These are phyloP conservation scores for Heliconius aoede DNA, from an alignment of 2,888 invertebrate species.

Conservation along the genomic window DNA sequence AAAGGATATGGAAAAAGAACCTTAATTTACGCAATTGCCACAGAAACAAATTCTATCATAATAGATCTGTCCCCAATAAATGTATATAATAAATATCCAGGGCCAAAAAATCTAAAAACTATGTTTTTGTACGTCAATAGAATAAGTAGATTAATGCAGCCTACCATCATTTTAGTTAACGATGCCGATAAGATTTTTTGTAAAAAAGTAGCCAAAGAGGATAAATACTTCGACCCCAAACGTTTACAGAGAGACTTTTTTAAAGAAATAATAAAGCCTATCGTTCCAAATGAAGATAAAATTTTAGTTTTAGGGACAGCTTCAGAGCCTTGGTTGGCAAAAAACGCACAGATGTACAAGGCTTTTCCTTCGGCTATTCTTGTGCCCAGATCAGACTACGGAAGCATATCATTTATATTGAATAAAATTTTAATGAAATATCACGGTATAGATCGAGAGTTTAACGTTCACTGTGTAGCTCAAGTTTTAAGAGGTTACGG, in stretches of 20 bases:
- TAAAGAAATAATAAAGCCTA: conserved; percentile 87
- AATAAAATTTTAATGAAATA: conserved; percentile 83
- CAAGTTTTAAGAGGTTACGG: conserved; percentile 82
- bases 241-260: conserved; percentile 86
- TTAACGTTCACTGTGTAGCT: conserved; percentile 84
- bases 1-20: conserved; percentile 88
- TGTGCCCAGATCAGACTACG: conserved; percentile 84
- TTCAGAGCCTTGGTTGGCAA: conserved; percentile 86
- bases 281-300: conserved; percentile 84
- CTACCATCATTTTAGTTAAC: conserved; percentile 88
- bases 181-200: conserved; percentile 87
- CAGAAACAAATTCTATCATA: conserved; percentile 88
- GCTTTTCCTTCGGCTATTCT: conserved; percentile 83
- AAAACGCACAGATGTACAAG: conserved; percentile 75
- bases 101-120: conserved; percentile 86
- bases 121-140: conserved; percentile 87
- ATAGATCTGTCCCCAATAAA: conserved; percentile 90
- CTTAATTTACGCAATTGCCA: conserved; percentile 88
- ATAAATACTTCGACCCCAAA: conserved; percentile 87
- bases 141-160: conserved; percentile 87
- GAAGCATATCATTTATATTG: conserved; percentile 82
- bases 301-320: conserved; percentile 88
- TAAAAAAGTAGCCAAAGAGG: conserved; percentile 85
- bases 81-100: conserved; percentile 87
- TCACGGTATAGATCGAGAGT: conserved; percentile 83